Evolutionary conservation across 2,113 vertebrate species (phyloP).

Genomic region (Jaculus jaculus): DNA sequence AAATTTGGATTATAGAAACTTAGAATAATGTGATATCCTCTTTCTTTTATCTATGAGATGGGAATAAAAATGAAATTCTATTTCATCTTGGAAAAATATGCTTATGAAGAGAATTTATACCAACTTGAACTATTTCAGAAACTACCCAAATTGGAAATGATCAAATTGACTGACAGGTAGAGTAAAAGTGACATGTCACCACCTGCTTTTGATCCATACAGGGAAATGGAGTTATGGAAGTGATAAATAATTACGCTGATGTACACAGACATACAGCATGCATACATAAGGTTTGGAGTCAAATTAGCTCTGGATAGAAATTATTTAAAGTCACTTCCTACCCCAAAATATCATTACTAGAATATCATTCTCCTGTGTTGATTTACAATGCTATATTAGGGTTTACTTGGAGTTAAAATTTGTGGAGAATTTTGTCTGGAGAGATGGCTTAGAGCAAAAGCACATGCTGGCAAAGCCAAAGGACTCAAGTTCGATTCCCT

Average conservation of each 20-base stretch:
- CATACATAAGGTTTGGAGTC: constrained; percentile 17
- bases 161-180: constrained; percentile 65
- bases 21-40: neutral
- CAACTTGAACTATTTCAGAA: constrained; percentile 64
- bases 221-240: neutral
- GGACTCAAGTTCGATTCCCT: no score
- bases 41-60: neutral
- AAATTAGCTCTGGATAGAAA: constrained; percentile 64
- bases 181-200: neutral
- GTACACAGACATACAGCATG: neutral
- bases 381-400: neutral
- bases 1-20: neutral
- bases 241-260: constrained; percentile 13
- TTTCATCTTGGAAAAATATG: constrained; percentile 74
- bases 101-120: constrained; percentile 61
- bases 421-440: neutral
- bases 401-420: constrained; percentile 32
- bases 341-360: constrained; percentile 32
- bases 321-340: constrained; percentile 48
- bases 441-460: no score
- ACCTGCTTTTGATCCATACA: neutral
- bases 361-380: constrained; percentile 33
- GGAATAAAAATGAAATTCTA: constrained; percentile 71
- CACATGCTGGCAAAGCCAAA: no score
- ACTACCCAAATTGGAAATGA: constrained; percentile 62